These are phyloP conservation scores for Odontothrips loti DNA, from an alignment of 2,888 invertebrate species.

Conservation along the genomic window DNA sequence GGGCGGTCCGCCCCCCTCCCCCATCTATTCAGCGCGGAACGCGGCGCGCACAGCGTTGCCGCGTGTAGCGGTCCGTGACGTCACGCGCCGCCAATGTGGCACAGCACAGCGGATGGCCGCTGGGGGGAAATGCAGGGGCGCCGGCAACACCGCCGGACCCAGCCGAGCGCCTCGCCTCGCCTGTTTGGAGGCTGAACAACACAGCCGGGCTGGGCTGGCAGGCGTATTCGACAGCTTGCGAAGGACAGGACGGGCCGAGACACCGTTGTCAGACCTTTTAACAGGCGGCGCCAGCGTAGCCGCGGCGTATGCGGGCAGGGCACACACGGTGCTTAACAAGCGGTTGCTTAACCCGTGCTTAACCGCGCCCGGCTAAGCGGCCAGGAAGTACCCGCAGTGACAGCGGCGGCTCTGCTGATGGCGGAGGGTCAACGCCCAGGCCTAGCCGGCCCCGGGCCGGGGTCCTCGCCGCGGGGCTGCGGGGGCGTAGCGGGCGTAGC, in stretches of 20 bases:
- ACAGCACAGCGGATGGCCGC: neutral
- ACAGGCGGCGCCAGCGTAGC: too few species aligned
- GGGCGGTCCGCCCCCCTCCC: neutral
- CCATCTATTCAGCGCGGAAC: neutral
- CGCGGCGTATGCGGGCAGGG: too few species aligned
- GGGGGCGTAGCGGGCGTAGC: too few species aligned
- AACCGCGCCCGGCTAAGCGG: too few species aligned
- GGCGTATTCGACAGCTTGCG: neutral
- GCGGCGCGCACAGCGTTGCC: neutral
- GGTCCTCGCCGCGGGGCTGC: too few species aligned
- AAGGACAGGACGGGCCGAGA: too few species aligned
- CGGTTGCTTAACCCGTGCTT: too few species aligned
- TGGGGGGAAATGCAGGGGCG: neutral
- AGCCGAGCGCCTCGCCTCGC: neutral
- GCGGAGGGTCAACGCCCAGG: too few species aligned
- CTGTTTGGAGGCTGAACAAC: neutral
- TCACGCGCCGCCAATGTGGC: constrained; percentile 31
- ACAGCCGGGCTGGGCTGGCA: neutral
- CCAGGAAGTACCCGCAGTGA: too few species aligned
- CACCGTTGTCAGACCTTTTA: neutral
- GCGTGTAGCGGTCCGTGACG: constrained; percentile 32
- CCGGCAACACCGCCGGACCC: neutral
- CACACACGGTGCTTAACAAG: too few species aligned
- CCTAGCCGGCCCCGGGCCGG: too few species aligned
- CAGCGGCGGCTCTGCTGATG: too few species aligned